Evolutionary conservation across 2,888 invertebrate species (phyloP), one percentile per base, ranked within the genome.

Genomic region (Chymomyza caudatula): DNA sequence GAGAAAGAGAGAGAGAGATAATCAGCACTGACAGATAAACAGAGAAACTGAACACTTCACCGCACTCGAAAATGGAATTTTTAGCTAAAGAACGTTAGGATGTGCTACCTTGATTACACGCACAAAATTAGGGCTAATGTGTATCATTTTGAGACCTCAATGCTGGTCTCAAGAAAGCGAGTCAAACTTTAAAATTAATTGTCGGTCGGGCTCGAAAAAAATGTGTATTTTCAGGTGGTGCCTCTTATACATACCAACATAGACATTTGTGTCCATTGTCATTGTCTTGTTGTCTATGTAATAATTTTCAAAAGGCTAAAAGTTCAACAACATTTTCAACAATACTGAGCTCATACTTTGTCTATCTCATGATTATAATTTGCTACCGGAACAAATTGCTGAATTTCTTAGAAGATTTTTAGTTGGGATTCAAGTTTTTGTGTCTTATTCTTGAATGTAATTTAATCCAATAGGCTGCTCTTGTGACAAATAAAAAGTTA

Each of bases 331-430:
- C 74, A 73, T 61, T 76, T 67, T 43, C 29, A 37, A 37, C 29
- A 37, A 37, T 37, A 37, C 29, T 44, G 29, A 43, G 20, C 19
- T 13, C 19, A 23, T 13, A 49, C 42, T 43, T 20, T 57, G 44
- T 19, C 47, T 51, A 52, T 52, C 54, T 52, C 19, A 57, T 58
- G 29, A 65, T 59, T 51, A 65, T 64, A 49, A 57, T 63, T 69
- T 72, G 66, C 77, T 81, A 74, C 80, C 80, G 79, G 82, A 80
- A 80, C 80, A 79, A 81, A 78, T 77, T 82, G 67, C 73, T 78
- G n/a, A 43, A 73, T 62, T 80, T 80, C 82, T 70, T 65, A 63
- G 82, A 80, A 80, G 56, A 51, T 53, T 42, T 54, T 37, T 11
- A 37, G n/a, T n/a, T n/a, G n/a, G n/a, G n/a, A 3, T 3, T 37